Evolutionary conservation across 2,113 vertebrate species (phyloP), one percentile per base, ranked within the genome.

Genomic region (Grantiella picta): DNA sequence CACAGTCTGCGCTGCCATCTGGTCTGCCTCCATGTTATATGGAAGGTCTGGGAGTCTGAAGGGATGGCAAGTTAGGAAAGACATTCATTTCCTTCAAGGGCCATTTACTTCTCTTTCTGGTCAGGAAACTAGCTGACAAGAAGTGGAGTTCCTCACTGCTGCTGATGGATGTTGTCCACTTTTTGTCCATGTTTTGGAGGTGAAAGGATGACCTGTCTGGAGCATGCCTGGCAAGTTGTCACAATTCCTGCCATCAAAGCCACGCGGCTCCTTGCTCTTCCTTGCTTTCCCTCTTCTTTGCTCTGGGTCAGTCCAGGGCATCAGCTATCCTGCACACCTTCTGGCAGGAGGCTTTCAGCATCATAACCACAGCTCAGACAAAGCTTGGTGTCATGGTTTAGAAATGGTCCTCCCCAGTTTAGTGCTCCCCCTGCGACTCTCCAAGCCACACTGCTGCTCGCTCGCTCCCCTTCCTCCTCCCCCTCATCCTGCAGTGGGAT

Each of bases 261-360:
- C 4, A 3, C 17, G 28, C 0, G 2, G 17, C 3, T 76, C 16
- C 24, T 59, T 5, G 0, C 12, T 10, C 27, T 70, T 66, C 52
- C 15, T 69, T 69, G 18, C 6, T 13, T 84, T 49, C 31, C 29
- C 22, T 70, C 23, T 53, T 71, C 27, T 75, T 85, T 50, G 5
- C 17, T 47, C 23, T n/a, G 10, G 3, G 8, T 40, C 9, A 4
- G 17, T 3, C 5, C 7, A 36, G 19, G 16, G 6, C 7, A 1
- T 23, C 13, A 4, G 6, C 31, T 13, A 4, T 11, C 10, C 36
- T 70, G 12, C 12, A 50, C 7, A 24, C 3, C 3, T 38, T 71
- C 25, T 78, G 24, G 6, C 21, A 33, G 8, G 18, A 77, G 33
- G 5, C 10, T 81, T 73, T 73, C 52, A 73, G 33, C 8, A 40